Percentiles rank a stretch among this genome's conserved stretches.
Conservation (phyloP, 2,888 invertebrate genomes). For the Euclidia mi region DNA sequence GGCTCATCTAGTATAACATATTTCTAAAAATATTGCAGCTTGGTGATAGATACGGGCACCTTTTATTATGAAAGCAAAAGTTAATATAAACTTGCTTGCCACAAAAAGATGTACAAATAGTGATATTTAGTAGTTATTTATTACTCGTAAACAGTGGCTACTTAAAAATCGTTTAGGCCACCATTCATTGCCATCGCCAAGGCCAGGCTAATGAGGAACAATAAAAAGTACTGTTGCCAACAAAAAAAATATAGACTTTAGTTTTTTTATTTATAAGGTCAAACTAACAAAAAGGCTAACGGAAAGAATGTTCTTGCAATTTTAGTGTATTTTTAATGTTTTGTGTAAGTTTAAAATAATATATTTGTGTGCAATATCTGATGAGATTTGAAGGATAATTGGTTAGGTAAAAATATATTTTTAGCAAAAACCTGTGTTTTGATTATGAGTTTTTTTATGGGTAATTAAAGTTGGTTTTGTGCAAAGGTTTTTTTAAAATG, state of each 20-base stretch:
- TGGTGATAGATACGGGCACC: too few relatives aligned
- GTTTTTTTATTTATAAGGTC: conserved; percentile 35
- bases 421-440: background rate
- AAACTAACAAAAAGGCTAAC: conserved; percentile 26
- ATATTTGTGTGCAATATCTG: conserved; percentile 9
- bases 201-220: conserved; percentile 40
- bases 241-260: conserved; percentile 36
- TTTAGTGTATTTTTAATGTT: conserved; percentile 6
- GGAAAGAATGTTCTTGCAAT: conserved; percentile 21
- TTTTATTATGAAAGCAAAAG: too few relatives aligned
- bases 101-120: background rate
- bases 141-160: background rate
- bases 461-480: too few relatives aligned
- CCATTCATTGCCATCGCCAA: conserved; percentile 47
- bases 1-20: too few relatives aligned
- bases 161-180: conserved; percentile 39
- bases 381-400: conserved; percentile 9
- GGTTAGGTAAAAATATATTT: conserved; percentile 5
- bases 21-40: too few relatives aligned
- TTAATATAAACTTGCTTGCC: too few relatives aligned
- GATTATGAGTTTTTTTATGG: too few relatives aligned
- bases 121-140: background rate
- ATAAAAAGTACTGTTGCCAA: conserved; percentile 47
- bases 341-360: background rate
- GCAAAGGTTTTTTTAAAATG: too few relatives aligned